phyloP scores from a whole-genome alignment of 2,797 vertebrate genomes.

The Lacerta viridis region DNA sequence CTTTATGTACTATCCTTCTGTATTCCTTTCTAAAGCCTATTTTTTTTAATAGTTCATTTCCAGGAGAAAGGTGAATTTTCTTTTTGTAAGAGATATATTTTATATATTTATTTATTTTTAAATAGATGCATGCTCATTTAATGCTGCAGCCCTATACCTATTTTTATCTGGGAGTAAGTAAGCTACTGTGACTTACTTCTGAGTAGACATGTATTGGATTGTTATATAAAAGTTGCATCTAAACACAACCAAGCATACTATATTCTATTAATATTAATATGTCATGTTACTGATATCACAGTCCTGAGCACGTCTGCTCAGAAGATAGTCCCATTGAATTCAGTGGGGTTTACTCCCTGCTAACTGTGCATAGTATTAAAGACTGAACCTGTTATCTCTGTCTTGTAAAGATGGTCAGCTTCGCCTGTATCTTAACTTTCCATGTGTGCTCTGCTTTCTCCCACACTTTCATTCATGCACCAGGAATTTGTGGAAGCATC shows the following conservation, averaged over 20 bases:
- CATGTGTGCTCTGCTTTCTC: background rate
- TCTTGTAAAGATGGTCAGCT: background rate
- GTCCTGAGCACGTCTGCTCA: too few relatives aligned
- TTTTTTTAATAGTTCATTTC: conserved; percentile 6
- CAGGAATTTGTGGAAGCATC: background rate
- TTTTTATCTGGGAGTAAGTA: background rate
- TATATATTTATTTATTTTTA: conserved; percentile 25
- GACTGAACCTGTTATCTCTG: background rate
- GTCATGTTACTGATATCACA: background rate
- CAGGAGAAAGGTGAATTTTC: conserved; percentile 37
- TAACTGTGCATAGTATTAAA: background rate
- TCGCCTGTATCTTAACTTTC: background rate
- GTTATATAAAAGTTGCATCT: background rate
- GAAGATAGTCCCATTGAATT: background rate
- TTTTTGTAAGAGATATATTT: conserved; percentile 34
- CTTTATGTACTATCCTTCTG: background rate
- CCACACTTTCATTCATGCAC: background rate
- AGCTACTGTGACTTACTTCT: background rate
- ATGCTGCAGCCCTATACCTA: background rate
- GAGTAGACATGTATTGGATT: background rate
- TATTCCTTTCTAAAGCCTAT: conserved; percentile 33
- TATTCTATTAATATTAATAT: background rate
- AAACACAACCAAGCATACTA: background rate
- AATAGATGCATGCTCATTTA: background rate
- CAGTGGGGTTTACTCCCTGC: background rate